These are phyloP conservation scores for Triplophysa bombifrons DNA, from an alignment of 2,797 vertebrate genomes.

Conservation along the genomic window DNA sequence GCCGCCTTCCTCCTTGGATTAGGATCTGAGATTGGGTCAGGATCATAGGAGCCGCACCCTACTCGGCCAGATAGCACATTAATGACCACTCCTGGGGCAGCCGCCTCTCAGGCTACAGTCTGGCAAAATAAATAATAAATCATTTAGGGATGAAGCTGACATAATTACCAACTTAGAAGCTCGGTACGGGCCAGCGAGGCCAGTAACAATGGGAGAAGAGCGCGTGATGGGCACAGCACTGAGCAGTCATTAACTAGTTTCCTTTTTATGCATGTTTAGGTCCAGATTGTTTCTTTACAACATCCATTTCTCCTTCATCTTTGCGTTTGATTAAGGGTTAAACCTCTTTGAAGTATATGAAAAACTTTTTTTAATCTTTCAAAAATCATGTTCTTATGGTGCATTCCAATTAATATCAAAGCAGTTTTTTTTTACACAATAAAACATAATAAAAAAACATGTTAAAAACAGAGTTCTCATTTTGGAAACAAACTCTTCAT, in stretches of 20 bases:
- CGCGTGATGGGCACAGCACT: slow-evolving; percentile 41
- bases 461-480: no score
- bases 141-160: slow-evolving; percentile 76
- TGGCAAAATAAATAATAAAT: slow-evolving; percentile 81
- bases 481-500: no score
- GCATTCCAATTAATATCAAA: no score
- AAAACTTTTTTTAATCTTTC: no score
- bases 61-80: slow-evolving; percentile 79
- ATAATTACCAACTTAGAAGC: slow-evolving; percentile 79
- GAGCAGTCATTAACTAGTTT: slow-evolving; percentile 48
- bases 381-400: no score
- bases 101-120: slow-evolving; percentile 75
- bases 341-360: no score
- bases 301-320: background rate
- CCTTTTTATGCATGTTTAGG: slow-evolving; percentile 42
- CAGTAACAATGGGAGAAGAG: slow-evolving; percentile 64
- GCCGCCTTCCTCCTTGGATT: slow-evolving; percentile 82
- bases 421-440: no score
- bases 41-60: slow-evolving; percentile 76
- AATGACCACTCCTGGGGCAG: slow-evolving; percentile 81
- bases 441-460: no score
- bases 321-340: background rate
- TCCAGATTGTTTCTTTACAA: slow-evolving; percentile 17
- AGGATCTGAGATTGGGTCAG: slow-evolving; percentile 82
- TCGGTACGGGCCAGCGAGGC: slow-evolving; percentile 63